Base-by-base conservation (phyloP, 1,140 invertebrate species). In the Lucilia cuprina region DNA sequence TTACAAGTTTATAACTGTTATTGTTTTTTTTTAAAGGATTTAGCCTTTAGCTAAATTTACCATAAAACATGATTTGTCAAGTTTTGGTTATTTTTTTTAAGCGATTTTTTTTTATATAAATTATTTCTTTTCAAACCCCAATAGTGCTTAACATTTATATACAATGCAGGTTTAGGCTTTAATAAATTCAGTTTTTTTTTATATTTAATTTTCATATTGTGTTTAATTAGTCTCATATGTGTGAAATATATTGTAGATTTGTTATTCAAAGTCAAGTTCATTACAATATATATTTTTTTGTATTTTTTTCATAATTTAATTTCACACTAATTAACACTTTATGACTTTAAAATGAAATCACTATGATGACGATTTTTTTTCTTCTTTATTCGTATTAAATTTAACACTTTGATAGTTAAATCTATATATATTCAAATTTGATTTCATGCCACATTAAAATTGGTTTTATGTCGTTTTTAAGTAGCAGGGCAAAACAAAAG, bases 321-420 rank as follows among this genome's bases (percentile, higher is more conserved):
- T 70, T 70, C 65, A 70, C 65, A 70, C 65, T 70, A 70, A 70
- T 70, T 70, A 70, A 70, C 65, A 25, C 21, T 70, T 70, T 12
- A 60, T 60, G 13, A 60, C 8, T 14, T 60, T 21, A 19, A 21
- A 70, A 70, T 70, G 19, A 70, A 70, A 70, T 70, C 19, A 70
- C 19, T 55, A 17, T 55, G 12, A n/a, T 17, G 50, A 55, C 50
- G 50, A 10, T 55, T 55, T 55, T 49, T 49, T n/a, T n/a, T n/a
- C n/a, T n/a, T n/a, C 50, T 12, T 5, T 41, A 5, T 41, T 41
- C 35, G 8, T 41, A 41, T 41, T 41, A 41, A 41, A 41, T 19
- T 65, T 65, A 4, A 65, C 60, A 65, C 19, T 14, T 19, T 19
- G 50, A 2, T 19, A n/a, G 17, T 65, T 65, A 14, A 3, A 17